A percentile compares a stretch with the other conserved stretches of the same genome.
These are phyloP conservation scores for Hirtodrosophila trivittata DNA, from an alignment of 2,888 invertebrate species.

Conservation along the genomic window DNA sequence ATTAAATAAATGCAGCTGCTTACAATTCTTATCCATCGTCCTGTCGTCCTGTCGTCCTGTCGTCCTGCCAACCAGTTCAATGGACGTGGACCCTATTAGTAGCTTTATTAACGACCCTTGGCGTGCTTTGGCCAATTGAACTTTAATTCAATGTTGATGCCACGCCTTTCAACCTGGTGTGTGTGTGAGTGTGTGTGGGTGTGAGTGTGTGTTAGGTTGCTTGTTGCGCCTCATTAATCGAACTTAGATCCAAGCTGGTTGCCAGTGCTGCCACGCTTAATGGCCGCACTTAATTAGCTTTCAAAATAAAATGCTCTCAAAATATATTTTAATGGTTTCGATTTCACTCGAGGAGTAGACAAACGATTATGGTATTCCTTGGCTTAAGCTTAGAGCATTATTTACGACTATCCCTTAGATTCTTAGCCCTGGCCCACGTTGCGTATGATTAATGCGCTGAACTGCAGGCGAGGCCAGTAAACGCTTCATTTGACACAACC, in stretches of 20 bases:
- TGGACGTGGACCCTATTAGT: slow-evolving; percentile 37
- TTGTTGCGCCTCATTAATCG: slow-evolving; percentile 70
- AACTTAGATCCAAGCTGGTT: slow-evolving; percentile 25
- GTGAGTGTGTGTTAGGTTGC: slow-evolving; percentile 25
- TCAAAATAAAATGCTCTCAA: slow-evolving; percentile 61
- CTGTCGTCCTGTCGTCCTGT: neutral
- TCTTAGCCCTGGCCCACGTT: slow-evolving; percentile 15
- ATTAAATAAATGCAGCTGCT: slow-evolving; percentile 20
- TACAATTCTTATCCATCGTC: slow-evolving; percentile 5
- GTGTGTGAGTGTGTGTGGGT: slow-evolving; percentile 5
- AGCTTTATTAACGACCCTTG: slow-evolving; percentile 58
- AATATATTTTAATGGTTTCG: slow-evolving; percentile 65
- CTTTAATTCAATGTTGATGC: slow-evolving; percentile 59
- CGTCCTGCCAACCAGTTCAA: neutral
- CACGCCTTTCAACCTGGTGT: slow-evolving; percentile 22
- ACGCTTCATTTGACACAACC: slow-evolving; percentile 50
- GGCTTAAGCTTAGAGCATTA: slow-evolving; percentile 28
- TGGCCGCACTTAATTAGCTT: slow-evolving; percentile 68
- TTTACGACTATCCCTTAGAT: slow-evolving; percentile 19
- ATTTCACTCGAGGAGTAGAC: slow-evolving; percentile 35
- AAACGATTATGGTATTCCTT: slow-evolving; percentile 51
- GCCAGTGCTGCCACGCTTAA: slow-evolving; percentile 35
- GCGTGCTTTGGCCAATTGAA: slow-evolving; percentile 62
- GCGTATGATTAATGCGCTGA: slow-evolving; percentile 56
- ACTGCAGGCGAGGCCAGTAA: slow-evolving; percentile 22